Evolutionary conservation across 1,140 invertebrate genomes (phyloP).

Genomic region (Globodera ellingtonae): DNA sequence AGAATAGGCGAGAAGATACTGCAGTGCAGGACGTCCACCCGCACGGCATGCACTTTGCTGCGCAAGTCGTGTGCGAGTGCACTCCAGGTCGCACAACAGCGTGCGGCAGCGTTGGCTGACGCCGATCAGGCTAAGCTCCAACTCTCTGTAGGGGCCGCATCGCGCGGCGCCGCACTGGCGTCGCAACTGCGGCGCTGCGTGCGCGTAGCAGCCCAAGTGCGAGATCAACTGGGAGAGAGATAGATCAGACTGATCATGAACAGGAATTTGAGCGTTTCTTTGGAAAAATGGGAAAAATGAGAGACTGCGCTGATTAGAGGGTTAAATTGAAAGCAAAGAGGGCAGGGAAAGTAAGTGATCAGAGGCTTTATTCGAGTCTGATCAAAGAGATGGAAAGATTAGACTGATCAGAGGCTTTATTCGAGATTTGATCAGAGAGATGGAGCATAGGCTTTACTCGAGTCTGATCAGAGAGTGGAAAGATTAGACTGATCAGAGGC

Average conservation of each 20-base stretch:
- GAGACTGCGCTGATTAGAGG: too few relatives aligned
- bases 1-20: conserved; percentile 59
- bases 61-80: conserved; percentile 48
- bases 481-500: too few relatives aligned
- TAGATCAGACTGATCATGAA: too few relatives aligned
- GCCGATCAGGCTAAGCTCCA: conserved; percentile 46
- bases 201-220: conserved; percentile 55
- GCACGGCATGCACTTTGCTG: conserved; percentile 46
- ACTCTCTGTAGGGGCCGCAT: conserved; percentile 55
- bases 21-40: conserved; percentile 46
- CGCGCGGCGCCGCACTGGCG: conserved; percentile 53
- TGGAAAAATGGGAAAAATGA: too few relatives aligned
- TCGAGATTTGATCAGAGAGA: too few relatives aligned
- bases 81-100: conserved; percentile 59
- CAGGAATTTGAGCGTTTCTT: too few relatives aligned
- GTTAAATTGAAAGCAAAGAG: conserved; percentile 10
- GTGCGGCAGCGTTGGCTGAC: conserved; percentile 55
- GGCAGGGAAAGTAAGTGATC: neutral
- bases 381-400: neutral
- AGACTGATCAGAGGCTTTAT: too few relatives aligned
- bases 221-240: conserved; percentile 48
- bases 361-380: neutral
- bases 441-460: too few relatives aligned
- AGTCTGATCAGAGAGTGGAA: too few relatives aligned
- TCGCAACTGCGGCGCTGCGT: conserved; percentile 52